Base-by-base conservation (phyloP, 2,888 invertebrate species). In the Cryptophagus acutangulus region DNA sequence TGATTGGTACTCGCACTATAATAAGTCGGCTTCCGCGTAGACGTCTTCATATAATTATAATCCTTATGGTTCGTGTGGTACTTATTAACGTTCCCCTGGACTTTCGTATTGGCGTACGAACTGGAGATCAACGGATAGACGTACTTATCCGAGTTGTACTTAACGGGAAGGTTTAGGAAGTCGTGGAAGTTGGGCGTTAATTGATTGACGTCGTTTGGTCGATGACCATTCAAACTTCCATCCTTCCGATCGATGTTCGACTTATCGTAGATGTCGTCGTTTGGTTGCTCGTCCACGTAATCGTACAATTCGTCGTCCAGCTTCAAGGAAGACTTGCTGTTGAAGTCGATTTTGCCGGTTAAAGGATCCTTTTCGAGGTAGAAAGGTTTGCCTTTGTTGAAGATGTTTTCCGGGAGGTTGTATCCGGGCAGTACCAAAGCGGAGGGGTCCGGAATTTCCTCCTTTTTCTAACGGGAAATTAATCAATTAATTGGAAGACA, bases 101-200 rank as follows among this genome's bases (percentile, higher is more conserved):
- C 77, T 60, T 83, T 84, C 0, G 82, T 75, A 54, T 82, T 83
- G 1, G 83, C 82, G 59, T 84, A 84, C 1, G 82, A 82, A 55
- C 75, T 82, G 1, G 82, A 82, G 37, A 84, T 82, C 36, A 84
- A 57, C 0, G 83, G 83, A 61, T 79, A 79, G 1, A 79, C 79
- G 49, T 81, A 82, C 58, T 81, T 82, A 17, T 79, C 78, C 1
- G 80, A 77, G 8, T 79, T 79, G 53, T 82, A 82, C 50, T 79
- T 80, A 0, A 79, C 78, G 0, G 82, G 82, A 14, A 82, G 63
- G 62, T 82, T 81, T 1, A 82, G 67, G 51, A 79, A 82, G 52
- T 82, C 81, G 51, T 82, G 81, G 40, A 82, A 77, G 57, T 79
- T 81, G 1, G 80, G 77, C 1, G 76, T 73, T 18, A 77, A 70